These are phyloP conservation scores for Poecilia velifera DNA, from an alignment of 2,797 vertebrate genomes.

Conservation along the genomic window DNA sequence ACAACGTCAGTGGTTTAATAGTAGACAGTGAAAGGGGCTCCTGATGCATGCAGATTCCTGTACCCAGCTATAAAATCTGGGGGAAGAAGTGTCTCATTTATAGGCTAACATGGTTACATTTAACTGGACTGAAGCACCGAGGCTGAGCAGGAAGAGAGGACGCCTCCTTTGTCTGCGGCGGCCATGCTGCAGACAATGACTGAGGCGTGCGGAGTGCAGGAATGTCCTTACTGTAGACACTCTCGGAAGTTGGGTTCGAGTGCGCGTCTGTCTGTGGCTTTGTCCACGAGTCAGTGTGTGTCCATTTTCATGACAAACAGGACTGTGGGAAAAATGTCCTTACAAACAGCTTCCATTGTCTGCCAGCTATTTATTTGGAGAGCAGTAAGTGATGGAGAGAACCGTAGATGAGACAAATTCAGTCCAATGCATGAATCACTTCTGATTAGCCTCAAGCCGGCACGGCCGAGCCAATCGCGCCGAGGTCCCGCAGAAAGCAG, in stretches of 20 bases:
- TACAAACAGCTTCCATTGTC: constrained; percentile 71
- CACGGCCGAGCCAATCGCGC: constrained; percentile 59
- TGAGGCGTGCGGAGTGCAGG: constrained; percentile 67
- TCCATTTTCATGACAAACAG: constrained; percentile 76
- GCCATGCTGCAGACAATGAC: constrained; percentile 65
- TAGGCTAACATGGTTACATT: constrained; percentile 68
- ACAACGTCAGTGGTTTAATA: constrained; percentile 72
- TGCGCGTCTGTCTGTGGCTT: constrained; percentile 74
- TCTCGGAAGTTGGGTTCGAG: constrained; percentile 75
- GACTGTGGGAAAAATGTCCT: constrained; percentile 81
- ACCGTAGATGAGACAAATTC: constrained; percentile 78
- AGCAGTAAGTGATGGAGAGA: constrained; percentile 69
- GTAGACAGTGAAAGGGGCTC: constrained; percentile 65
- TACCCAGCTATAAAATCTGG: constrained; percentile 70
- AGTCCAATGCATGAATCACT: constrained; percentile 76
- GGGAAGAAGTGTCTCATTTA: constrained; percentile 63
- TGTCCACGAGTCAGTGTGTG: constrained; percentile 76
- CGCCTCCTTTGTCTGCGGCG: constrained; percentile 68
- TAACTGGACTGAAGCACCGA: constrained; percentile 72
- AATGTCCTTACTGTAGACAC: constrained; percentile 79
- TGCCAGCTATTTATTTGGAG: constrained; percentile 63
- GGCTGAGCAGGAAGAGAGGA: constrained; percentile 65
- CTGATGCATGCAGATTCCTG: constrained; percentile 70
- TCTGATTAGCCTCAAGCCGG: constrained; percentile 79
- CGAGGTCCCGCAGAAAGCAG: constrained; percentile 45